Base-by-base conservation (phyloP, 2,797 vertebrate species). In the Momotus momota region DNA sequence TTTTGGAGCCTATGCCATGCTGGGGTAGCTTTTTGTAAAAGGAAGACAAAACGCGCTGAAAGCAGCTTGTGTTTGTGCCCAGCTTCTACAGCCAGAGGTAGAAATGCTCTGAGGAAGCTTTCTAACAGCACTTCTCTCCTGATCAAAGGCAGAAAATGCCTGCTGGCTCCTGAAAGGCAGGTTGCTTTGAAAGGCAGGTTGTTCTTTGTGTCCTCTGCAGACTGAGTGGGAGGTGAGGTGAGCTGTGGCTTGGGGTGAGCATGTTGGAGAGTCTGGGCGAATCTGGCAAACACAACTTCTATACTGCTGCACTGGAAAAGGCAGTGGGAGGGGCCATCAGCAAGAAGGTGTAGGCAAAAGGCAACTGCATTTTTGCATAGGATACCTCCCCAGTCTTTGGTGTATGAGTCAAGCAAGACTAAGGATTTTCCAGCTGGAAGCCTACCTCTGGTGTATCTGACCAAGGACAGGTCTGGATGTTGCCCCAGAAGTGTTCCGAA, bases 241-340 rank as follows among this genome's bases (percentile, higher is more conserved):
- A 51, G 38, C 54, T n/a, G 16, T 15, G n/a, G 3, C 1, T 8
- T 52, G 14, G 17, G 29, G 3, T 48, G 33, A 81, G 33, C 0
- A 0, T 18, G 45, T 20, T 0, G 1, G 48, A 51, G 48, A 18
- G 14, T 20, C n/a, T 4, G 9, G 1, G 48, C 48, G 48, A 18
- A 16, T 20, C n/a, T 4, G 9, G 7, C 33, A 20, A 29, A 69
- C 29, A 57, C 54, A 3, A 25, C 21, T 69, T 88, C 48, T 60
- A 0, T n/a, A 3, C 22, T 55, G 73, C 43, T 29, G 58, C 38
- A 9, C 19, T 46, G 35, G 49, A 61, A 49, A 16, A 4, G 21
- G 9, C 2, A 2, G 10, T 43, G 22, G 49, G 7, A 13, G 60
- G 7, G 5, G 4, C 40, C 41, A 22, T 14, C n/a, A 61, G 14